Percentiles rank a stretch among this genome's conserved stretches.
Conservation (phyloP, 92 coral and sea anemone species). For the Metridium senile region DNA sequence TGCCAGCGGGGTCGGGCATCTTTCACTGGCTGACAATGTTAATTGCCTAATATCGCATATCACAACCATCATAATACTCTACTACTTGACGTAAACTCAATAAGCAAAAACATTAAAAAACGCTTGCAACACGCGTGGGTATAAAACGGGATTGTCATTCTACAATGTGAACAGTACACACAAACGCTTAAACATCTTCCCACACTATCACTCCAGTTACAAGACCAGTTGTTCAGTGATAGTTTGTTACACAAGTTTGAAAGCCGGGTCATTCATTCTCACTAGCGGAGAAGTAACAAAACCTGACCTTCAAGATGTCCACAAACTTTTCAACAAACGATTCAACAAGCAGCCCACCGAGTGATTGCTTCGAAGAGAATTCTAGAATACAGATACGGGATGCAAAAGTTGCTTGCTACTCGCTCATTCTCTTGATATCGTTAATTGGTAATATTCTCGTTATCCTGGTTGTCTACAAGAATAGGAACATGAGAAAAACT, state of each 20-base stretch:
- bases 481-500: constrained; percentile 53
- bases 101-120: constrained; percentile 34
- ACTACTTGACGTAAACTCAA: constrained; percentile 45
- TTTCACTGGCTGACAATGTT: constrained; percentile 55
- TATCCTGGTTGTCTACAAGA: constrained; percentile 49
- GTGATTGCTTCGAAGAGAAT: background rate
- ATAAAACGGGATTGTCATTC: constrained; percentile 21
- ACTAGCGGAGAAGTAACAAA: background rate
- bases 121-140: constrained; percentile 31
- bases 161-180: constrained; percentile 6
- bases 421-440: constrained; percentile 29
- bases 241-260: background rate
- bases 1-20: constrained; percentile 57
- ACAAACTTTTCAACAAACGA: background rate
- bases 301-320: constrained; percentile 1
- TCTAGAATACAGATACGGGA: background rate
- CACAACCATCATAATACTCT: constrained; percentile 34
- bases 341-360: background rate
- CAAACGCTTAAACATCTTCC: background rate
- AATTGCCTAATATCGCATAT: constrained; percentile 56
- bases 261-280: background rate
- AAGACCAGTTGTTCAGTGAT: background rate
- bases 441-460: constrained; percentile 40
- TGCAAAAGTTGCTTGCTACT: constrained; percentile 33
- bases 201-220: background rate